A percentile compares a stretch with the other conserved stretches of the same genome.
Evolutionary conservation across 2,888 invertebrate species (phyloP).

Genomic region (Parnassius apollo): DNA sequence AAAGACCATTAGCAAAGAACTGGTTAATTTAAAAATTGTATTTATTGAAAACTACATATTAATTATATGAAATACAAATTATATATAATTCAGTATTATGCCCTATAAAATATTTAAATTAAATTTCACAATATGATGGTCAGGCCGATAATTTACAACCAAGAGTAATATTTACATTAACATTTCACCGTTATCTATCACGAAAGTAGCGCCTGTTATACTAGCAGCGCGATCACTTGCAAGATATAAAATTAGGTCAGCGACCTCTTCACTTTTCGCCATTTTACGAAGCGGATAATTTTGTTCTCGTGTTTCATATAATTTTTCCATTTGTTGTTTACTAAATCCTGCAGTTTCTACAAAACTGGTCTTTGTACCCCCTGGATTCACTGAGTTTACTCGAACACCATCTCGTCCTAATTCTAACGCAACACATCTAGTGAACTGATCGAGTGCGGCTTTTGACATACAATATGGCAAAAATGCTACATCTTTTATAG

Average conservation of each 20-base stretch:
- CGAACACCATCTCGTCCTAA: constrained; percentile 88
- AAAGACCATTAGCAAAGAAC: too few relatives aligned
- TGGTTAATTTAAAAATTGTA: too few relatives aligned
- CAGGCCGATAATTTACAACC: too few relatives aligned
- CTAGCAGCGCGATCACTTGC: constrained; percentile 93
- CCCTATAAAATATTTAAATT: too few relatives aligned
- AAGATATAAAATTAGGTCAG: constrained; percentile 92
- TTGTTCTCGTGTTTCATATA: constrained; percentile 88
- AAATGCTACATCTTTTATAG: constrained; percentile 83
- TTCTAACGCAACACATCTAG: constrained; percentile 92
- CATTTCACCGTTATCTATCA: constrained; percentile 73
- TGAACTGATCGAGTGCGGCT: constrained; percentile 95
- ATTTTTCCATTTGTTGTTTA: constrained; percentile 81
- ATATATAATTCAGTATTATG: too few relatives aligned
- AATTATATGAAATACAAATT: too few relatives aligned
- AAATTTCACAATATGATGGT: too few relatives aligned
- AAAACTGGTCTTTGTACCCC: constrained; percentile 89
- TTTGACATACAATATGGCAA: constrained; percentile 95
- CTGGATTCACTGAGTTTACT: constrained; percentile 95
- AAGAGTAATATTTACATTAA: constrained; percentile 40
- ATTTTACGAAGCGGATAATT: constrained; percentile 94
- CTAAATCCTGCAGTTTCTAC: constrained; percentile 84
- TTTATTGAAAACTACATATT: too few relatives aligned
- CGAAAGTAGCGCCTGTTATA: constrained; percentile 88
- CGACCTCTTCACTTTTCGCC: constrained; percentile 91